A percentile compares a stretch with the other conserved stretches of the same genome.
Evolutionary conservation across 2,888 invertebrate genomes (phyloP).

Genomic region (Suillia variegata): DNA sequence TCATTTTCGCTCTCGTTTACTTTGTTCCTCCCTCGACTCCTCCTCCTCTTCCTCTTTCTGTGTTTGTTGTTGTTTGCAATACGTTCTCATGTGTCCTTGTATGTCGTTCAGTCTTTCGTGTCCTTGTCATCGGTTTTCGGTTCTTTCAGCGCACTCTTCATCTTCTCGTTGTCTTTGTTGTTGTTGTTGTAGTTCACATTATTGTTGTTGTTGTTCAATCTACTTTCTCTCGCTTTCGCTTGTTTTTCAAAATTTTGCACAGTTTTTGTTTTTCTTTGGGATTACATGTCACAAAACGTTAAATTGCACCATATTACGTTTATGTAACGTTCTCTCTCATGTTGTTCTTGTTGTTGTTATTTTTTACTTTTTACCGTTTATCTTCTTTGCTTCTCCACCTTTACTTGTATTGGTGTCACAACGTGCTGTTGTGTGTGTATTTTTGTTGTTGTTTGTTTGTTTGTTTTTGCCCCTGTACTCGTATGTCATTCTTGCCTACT

Average conservation of each 20-base stretch:
- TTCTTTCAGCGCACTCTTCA: not conserved
- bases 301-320: constrained; percentile 2
- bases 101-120: not conserved
- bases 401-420: too few species aligned
- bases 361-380: too few species aligned
- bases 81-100: constrained; percentile 6
- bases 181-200: not conserved
- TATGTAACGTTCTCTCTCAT: not conserved
- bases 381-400: not conserved
- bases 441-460: not conserved
- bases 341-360: not conserved
- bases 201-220: not conserved
- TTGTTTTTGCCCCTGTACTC: too few species aligned
- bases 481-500: too few species aligned
- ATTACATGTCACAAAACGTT: constrained; percentile 11
- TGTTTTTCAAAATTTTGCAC: not conserved
- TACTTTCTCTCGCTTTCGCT: too few species aligned
- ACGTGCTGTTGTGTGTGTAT: too few species aligned
- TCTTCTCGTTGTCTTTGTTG: not conserved
- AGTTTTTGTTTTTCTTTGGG: constrained; percentile 7
- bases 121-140: constrained; percentile 10
- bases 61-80: not conserved
- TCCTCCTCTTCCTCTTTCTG: not conserved
- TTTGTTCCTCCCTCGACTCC: too few species aligned
- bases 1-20: too few species aligned